Percentiles rank a stretch among this genome's conserved stretches.
Conservation (phyloP, 2,113 vertebrate species). For the Recurvirostra avosetta region DNA sequence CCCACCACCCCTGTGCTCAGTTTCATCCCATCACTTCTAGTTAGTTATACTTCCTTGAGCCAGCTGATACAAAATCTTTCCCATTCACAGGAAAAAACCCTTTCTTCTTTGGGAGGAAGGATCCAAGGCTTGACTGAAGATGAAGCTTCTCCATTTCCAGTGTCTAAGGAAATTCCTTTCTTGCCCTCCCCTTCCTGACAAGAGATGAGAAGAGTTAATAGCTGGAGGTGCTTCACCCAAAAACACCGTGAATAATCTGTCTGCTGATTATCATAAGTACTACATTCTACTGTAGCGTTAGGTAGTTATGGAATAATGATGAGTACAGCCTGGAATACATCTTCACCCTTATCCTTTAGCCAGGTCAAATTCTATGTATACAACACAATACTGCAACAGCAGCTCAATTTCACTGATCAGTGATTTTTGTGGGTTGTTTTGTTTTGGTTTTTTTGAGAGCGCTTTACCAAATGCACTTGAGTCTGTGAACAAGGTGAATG, state of each 20-base stretch:
- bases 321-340: background rate
- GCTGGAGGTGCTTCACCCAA: background rate
- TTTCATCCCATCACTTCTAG: slow-evolving; percentile 30
- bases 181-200: background rate
- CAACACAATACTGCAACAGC: background rate
- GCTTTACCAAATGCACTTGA: background rate
- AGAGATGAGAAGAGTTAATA: background rate
- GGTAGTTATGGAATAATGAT: background rate
- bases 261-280: background rate
- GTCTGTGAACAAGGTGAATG: background rate
- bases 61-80: background rate
- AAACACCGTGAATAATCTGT: background rate
- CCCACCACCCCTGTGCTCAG: background rate
- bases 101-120: background rate
- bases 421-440: background rate
- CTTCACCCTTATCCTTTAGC: background rate
- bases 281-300: background rate
- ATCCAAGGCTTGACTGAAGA: background rate
- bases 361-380: background rate
- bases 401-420: background rate
- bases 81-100: background rate
- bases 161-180: background rate
- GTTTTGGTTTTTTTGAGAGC: background rate
- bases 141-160: background rate
- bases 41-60: slow-evolving; percentile 9